Evolutionary conservation across 1,140 invertebrate genomes (phyloP).

Genomic region (Copidosoma floridanum): DNA sequence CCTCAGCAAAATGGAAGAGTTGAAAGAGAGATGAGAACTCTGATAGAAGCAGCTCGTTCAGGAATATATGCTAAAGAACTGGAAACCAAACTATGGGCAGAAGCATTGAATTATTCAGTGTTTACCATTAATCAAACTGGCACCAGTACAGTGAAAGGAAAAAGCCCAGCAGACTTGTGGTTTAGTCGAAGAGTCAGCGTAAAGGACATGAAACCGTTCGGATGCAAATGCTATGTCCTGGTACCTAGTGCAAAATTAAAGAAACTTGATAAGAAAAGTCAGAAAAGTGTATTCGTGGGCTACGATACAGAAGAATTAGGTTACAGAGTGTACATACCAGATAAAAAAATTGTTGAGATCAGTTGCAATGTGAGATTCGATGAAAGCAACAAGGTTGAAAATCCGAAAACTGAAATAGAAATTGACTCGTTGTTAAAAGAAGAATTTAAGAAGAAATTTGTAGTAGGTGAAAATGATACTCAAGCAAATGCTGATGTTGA

Average conservation of each 20-base stretch:
- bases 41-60: constrained; percentile 37
- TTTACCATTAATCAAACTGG: constrained; percentile 32
- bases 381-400: no score
- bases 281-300: constrained; percentile 31
- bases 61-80: constrained; percentile 27
- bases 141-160: no score
- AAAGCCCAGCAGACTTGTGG: constrained; percentile 26
- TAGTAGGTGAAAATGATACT: no score
- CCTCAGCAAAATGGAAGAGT: constrained; percentile 45
- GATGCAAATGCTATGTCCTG: constrained; percentile 23
- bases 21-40: constrained; percentile 44
- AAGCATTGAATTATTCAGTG: constrained; percentile 30
- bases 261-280: constrained; percentile 26
- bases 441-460: no score
- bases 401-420: no score
- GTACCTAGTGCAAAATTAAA: constrained; percentile 16
- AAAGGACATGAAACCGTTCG: constrained; percentile 23
- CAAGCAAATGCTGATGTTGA: no score
- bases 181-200: constrained; percentile 8
- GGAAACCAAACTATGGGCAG: constrained; percentile 29
- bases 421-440: no score
- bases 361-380: neutral
- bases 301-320: constrained; percentile 18
- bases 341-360: neutral
- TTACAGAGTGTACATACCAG: neutral